These are phyloP conservation scores for Copidosoma floridanum DNA, from an alignment of 1,140 invertebrate genomes.

Conservation along the genomic window DNA sequence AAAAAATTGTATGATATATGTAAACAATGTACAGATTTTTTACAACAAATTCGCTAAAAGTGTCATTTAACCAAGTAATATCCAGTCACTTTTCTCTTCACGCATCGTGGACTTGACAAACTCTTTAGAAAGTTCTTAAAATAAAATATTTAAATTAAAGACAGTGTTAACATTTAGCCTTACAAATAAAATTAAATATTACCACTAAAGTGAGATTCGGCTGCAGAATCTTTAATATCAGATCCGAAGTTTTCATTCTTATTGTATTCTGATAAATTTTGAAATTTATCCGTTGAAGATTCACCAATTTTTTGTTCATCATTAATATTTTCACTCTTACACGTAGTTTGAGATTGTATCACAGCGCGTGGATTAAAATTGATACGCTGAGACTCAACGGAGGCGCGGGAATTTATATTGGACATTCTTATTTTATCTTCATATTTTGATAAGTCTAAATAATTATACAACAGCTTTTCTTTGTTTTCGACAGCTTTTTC, in stretches of 20 bases:
- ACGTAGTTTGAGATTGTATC: constrained; percentile 32
- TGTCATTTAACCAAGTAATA: constrained; percentile 30
- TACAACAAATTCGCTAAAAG: not conserved
- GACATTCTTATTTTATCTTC: constrained; percentile 42
- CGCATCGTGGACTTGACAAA: constrained; percentile 39
- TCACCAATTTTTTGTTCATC: constrained; percentile 23
- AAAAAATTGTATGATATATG: no score
- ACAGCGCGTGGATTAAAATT: constrained; percentile 7
- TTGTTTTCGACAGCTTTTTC: constrained; percentile 59
- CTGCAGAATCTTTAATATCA: no score
- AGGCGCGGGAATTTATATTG: no score
- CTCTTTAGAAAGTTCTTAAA: constrained; percentile 47
- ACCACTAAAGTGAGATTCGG: constrained; percentile 46
- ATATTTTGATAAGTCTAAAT: constrained; percentile 54
- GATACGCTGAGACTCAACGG: constrained; percentile 25
- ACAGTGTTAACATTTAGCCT: no score
- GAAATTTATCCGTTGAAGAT: constrained; percentile 45
- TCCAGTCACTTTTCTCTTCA: constrained; percentile 50
- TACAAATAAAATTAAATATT: no score
- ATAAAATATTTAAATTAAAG: constrained; percentile 10
- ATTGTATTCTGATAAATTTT: constrained; percentile 45
- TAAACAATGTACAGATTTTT: not conserved
- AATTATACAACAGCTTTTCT: constrained; percentile 57
- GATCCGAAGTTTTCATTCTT: no score
- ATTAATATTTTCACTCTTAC: constrained; percentile 1